Percentiles rank a stretch among this genome's conserved stretches.
phyloP scores from a whole-genome alignment of 2,113 vertebrate species.

The Capreolus pygargus region DNA sequence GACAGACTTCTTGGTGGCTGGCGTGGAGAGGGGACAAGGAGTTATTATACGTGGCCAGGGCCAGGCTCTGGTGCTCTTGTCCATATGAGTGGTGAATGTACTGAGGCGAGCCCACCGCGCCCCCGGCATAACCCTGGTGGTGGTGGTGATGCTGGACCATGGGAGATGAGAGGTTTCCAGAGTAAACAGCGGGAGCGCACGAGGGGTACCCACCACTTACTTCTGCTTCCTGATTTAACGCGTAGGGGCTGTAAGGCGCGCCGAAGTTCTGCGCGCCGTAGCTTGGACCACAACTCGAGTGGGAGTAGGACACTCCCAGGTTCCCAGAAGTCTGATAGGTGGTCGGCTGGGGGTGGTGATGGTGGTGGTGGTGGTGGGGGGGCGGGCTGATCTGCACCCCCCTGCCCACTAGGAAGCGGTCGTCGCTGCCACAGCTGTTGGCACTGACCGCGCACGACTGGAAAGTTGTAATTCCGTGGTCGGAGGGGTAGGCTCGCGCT shows the following conservation, averaged over 20 bases:
- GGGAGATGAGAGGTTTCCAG: conserved; percentile 90
- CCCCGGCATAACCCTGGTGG: conserved; percentile 90
- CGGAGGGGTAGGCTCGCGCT: conserved; percentile 90
- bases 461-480: conserved; percentile 97
- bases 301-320: conserved; percentile 91
- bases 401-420: conserved; percentile 91
- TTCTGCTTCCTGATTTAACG: conserved; percentile 93
- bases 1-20: conserved; percentile 89
- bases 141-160: conserved; percentile 89
- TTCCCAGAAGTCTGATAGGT: conserved; percentile 89
- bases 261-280: conserved; percentile 92
- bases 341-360: conserved; percentile 82
- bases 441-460: conserved; percentile 93
- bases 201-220: conserved; percentile 88
- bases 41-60: conserved; percentile 87
- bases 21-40: conserved; percentile 91
- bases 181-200: conserved; percentile 92
- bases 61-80: conserved; percentile 88
- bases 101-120: conserved; percentile 88
- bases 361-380: conserved; percentile 80
- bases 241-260: conserved; percentile 88
- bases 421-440: conserved; percentile 91
- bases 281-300: conserved; percentile 87
- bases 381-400: conserved; percentile 89
- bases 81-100: conserved; percentile 90